Conservation (phyloP, 2,888 invertebrate genomes). For the Sminthurides aquaticus region DNA sequence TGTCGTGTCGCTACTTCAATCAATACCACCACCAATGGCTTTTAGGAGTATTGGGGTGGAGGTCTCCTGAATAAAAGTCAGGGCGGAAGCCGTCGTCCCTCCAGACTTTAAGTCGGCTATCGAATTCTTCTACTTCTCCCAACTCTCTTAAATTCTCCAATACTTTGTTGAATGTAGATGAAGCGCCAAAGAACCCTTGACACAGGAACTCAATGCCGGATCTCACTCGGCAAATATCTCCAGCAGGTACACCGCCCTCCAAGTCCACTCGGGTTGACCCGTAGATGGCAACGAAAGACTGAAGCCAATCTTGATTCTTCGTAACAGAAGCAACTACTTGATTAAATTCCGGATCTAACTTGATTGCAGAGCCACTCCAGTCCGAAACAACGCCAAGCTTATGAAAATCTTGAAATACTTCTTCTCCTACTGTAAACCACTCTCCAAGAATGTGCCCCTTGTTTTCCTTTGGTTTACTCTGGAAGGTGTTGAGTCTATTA, state of each 20-base stretch:
- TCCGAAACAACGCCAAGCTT: not conserved
- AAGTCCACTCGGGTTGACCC: not conserved
- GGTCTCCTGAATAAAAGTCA: not conserved
- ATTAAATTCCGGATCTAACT: not conserved
- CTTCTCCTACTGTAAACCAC: not conserved
- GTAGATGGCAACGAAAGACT: not conserved
- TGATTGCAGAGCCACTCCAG: not conserved
- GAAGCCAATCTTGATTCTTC: not conserved
- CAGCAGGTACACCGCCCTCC: not conserved
- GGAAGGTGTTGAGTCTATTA: too few species aligned
- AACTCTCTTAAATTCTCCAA: not conserved
- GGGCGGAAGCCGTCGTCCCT: not conserved
- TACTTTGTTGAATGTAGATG: not conserved
- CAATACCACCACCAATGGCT: not conserved
- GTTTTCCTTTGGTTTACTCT: too few species aligned
- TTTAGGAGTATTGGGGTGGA: not conserved
- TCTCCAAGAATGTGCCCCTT: not conserved
- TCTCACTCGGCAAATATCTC: not conserved
- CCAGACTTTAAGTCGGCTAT: not conserved
- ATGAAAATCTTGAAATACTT: not conserved
- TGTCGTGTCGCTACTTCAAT: too few species aligned
- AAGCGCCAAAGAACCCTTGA: not conserved
- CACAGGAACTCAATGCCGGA: not conserved
- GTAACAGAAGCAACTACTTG: not conserved
- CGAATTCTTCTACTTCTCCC: not conserved